Evolutionary conservation across 2,113 vertebrate species (phyloP), one percentile per base, ranked within the genome.

Genomic region (Brachyistius frenatus): DNA sequence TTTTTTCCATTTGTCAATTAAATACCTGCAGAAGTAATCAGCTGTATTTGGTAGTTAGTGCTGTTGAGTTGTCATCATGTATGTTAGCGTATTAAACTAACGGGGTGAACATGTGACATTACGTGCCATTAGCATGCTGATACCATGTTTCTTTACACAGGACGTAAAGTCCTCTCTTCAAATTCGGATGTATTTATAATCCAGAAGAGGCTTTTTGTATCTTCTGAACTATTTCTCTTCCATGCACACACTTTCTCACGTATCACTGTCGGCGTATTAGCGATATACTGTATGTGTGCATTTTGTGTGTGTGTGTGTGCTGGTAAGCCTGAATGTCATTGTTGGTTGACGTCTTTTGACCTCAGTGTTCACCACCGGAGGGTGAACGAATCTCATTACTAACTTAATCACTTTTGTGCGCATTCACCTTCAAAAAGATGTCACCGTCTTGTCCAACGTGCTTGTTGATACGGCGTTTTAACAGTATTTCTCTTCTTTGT

Each of bases 341-440:
- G 60, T 56, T 77, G 76, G 31, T 54, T 49, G 47, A 46, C 16
- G 47, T 78, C 49, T 80, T 80, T 70, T 74, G 83, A 85, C 86
- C 86, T 85, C 83, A 62, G 0, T 60, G 60, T 73, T 70, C 52
- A 53, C 15, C 73, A 67, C 49, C 65, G 15, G 61, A 44, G 85
- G 85, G 66, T 47, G 56, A 75, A 63, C 61, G 53, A 68, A 78
- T 87, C 69, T 87, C 69, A 69, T 83, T 67, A 74, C 23, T 56
- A 61, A 31, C 63, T 79, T 64, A 84, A 79, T 84, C 23, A 41
- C 55, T 53, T 77, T 49, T 49, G 1, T 44, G 32, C 80, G 47
- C 16, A 9, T 74, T 57, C 13, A 47, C 46, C 16, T 52, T 36
- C 32, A 36, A 5, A 23, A 32, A 46, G 69, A 10, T 2, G 23